Conservation (phyloP, 2,113 vertebrate species). For the Trachemys scripta region DNA sequence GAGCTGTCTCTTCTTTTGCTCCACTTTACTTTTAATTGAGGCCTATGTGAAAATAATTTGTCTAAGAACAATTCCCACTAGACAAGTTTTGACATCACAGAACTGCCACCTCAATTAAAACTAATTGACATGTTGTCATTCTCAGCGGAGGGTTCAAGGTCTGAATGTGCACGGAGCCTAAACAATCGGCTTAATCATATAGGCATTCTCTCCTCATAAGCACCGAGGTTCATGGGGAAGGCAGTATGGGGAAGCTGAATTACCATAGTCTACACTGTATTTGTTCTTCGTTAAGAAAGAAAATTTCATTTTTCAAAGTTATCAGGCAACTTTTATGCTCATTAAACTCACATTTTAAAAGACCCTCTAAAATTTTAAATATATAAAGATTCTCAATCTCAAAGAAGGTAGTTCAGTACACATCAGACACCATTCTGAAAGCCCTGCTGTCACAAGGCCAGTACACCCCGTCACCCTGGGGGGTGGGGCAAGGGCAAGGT, state of each 20-base stretch:
- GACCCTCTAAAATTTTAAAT: background rate
- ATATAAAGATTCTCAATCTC: background rate
- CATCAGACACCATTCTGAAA: background rate
- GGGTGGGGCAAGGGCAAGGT: too few species aligned
- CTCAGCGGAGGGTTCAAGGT: background rate
- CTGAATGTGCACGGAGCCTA: background rate
- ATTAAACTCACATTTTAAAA: background rate
- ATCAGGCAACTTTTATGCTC: background rate
- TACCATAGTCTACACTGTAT: background rate
- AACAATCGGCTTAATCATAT: background rate
- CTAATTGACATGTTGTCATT: background rate
- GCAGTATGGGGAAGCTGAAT: background rate
- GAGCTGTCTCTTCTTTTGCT: background rate
- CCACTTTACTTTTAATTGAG: background rate
- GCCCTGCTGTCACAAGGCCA: background rate
- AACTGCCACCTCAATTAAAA: background rate
- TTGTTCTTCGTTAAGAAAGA: background rate
- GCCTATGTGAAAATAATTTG: background rate
- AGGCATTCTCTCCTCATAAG: background rate
- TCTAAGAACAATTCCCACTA: background rate
- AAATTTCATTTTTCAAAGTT: background rate
- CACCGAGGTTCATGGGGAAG: background rate
- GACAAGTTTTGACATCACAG: accelerated
- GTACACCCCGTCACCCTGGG: too few species aligned
- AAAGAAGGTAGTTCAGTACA: background rate